phyloP scores from a whole-genome alignment of 2,797 vertebrate species.

The Synanceia verrucosa region DNA sequence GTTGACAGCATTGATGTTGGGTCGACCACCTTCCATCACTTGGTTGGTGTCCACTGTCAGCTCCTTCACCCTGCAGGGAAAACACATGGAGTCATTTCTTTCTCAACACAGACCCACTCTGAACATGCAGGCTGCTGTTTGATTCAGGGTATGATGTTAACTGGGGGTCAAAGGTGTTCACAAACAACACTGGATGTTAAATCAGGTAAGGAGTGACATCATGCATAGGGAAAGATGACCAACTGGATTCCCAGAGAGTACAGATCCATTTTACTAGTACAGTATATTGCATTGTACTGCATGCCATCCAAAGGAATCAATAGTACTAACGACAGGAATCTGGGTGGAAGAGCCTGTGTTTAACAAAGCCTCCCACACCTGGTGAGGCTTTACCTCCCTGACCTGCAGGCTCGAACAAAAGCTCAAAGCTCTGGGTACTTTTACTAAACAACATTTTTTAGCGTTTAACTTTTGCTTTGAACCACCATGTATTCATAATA shows the following conservation, averaged over 20 bases:
- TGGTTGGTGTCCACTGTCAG: slow-evolving; percentile 90
- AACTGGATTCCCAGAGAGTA: neutral
- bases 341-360: slow-evolving; percentile 5
- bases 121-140: neutral
- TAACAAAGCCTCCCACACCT: slow-evolving; percentile 35
- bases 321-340: neutral
- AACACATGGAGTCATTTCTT: neutral
- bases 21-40: slow-evolving; percentile 86
- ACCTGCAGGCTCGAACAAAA: slow-evolving; percentile 31
- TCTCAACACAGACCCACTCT: neutral
- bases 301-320: neutral
- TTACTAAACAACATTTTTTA: slow-evolving; percentile 5
- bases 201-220: slow-evolving; percentile 52
- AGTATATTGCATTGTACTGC: neutral
- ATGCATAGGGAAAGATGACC: slow-evolving; percentile 37
- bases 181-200: slow-evolving; percentile 24
- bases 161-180: slow-evolving; percentile 1
- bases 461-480: neutral
- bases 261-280: neutral
- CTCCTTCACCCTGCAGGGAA: slow-evolving; percentile 91
- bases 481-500: neutral
- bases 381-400: slow-evolving; percentile 18
- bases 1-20: slow-evolving; percentile 88
- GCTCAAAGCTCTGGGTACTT: slow-evolving; percentile 21
- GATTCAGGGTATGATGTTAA: neutral